Base-by-base conservation (phyloP, 2,113 vertebrate genomes). In the Tyto alba region DNA sequence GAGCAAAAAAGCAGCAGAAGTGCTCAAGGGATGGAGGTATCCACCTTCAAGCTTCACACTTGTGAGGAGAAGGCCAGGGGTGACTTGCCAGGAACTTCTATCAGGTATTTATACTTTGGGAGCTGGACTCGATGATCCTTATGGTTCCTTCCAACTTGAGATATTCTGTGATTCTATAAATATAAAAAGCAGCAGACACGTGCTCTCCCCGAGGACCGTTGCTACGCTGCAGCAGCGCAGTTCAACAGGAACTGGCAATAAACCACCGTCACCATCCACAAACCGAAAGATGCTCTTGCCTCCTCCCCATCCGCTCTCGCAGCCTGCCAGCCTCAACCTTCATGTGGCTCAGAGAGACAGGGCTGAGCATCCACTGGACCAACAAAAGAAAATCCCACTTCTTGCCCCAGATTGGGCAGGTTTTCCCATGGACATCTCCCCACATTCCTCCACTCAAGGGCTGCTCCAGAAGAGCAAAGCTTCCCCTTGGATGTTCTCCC, bases 291-390 rank as follows among this genome's bases (percentile, higher is more conserved):
- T 25, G 48, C 45, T 77, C 47, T 7, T 45, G 47, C 45, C 50
- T 57, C 30, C 27, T 78, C 41, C 30, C 32, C 57, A 30, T 25
- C 62, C 1, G 0, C 18, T 9, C 34, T 64, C 0, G 0, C 64
- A 41, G 22, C 1, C 1, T 13, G 50, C 27, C 14, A 50, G 22
- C 64, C 34, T 60, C 78, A 50, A 8, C 84, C 67, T 63, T 67
- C 47, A 21, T 0, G 3, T 16, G 64, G 68, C 40, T 77, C 12
- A 2, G 27, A 38, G 16, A 55, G 41, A 25, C 27, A 59, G 12
- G 11, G 57, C 43, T 59, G 38, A 92, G 34, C 62, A 14, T 23
- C 25, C 57, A 6, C 68, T 26, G 36, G n/a, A 52, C 30, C 53
- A 84, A 30, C 12, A 53, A 8, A 53, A 69, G n/a, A 29, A 76